Percentiles rank a stretch among this genome's conserved stretches.
phyloP scores from a whole-genome alignment of 2,888 invertebrate species.

The Sarcophaga carnaria region DNA sequence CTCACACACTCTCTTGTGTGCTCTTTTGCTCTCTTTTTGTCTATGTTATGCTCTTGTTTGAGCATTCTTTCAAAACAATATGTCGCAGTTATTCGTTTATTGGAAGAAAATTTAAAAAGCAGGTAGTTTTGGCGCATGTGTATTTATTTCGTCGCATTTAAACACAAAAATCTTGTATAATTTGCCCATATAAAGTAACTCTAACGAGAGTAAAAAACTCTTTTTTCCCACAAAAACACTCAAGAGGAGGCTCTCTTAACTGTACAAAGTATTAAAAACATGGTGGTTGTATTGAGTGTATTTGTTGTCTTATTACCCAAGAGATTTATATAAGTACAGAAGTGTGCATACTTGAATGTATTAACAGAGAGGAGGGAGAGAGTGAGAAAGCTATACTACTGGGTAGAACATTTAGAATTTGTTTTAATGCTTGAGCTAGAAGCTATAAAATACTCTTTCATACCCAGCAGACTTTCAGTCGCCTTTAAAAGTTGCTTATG shows the following conservation, averaged over 20 bases:
- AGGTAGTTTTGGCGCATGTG: slow-evolving; percentile 59
- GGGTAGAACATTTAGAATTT: slow-evolving; percentile 26
- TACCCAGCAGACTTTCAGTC: slow-evolving; percentile 86
- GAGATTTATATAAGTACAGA: neutral
- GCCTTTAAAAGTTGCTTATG: slow-evolving; percentile 80
- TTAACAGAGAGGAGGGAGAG: neutral
- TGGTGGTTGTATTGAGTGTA: neutral
- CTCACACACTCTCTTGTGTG: too few relatives aligned
- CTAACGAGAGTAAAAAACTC: neutral
- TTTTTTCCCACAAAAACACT: slow-evolving; percentile 13
- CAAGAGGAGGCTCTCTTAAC: neutral
- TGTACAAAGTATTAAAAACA: neutral
- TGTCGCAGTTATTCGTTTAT: slow-evolving; percentile 42
- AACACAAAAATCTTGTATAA: neutral
- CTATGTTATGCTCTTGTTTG: neutral
- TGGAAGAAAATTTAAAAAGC: slow-evolving; percentile 3
- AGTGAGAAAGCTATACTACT: neutral
- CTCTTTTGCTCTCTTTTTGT: neutral
- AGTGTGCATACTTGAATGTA: neutral
- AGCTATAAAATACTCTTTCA: slow-evolving; percentile 79
- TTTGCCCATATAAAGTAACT: slow-evolving; percentile 58
- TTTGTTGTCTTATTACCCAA: neutral
- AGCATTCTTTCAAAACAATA: neutral
- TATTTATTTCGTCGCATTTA: slow-evolving; percentile 1
- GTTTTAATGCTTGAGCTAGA: neutral